Percentiles rank a stretch among this genome's conserved stretches.
Conservation (phyloP, 1,140 invertebrate genomes). For the Trachymyrmex septentrionalis region DNA sequence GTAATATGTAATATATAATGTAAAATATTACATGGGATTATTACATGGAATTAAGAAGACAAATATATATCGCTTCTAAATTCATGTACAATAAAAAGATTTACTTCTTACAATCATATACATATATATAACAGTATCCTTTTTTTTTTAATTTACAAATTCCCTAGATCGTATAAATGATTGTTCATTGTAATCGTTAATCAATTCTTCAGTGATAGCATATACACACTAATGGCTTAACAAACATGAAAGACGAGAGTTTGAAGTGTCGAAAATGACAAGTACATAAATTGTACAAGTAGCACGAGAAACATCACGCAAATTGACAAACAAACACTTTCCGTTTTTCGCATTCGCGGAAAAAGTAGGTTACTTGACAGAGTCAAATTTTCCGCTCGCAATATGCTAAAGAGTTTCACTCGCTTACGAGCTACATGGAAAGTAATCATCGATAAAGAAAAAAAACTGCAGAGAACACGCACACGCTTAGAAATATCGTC, state of each 20-base stretch:
- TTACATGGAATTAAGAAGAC: background rate
- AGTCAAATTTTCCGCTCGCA: slow-evolving; percentile 7
- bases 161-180: background rate
- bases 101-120: too few species aligned
- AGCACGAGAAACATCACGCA: background rate
- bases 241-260: background rate
- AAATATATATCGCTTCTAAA: too few species aligned
- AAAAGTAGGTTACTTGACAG: slow-evolving; percentile 22
- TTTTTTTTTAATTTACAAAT: background rate
- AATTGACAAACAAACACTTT: background rate
- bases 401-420: slow-evolving; percentile 34
- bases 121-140: too few species aligned
- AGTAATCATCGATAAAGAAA: slow-evolving; percentile 14
- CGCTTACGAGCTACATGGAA: background rate
- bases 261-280: background rate
- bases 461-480: background rate
- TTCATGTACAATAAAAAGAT: too few species aligned
- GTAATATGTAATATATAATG: too few species aligned
- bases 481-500: background rate
- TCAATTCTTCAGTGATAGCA: background rate
- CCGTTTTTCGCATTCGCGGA: background rate
- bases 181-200: background rate
- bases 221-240: background rate
- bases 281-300: background rate
- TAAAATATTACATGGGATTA: background rate